Evolutionary conservation across 2,888 invertebrate genomes (phyloP), one percentile per base, ranked within the genome.

Genomic region (Drosophila nr. perissopoda): DNA sequence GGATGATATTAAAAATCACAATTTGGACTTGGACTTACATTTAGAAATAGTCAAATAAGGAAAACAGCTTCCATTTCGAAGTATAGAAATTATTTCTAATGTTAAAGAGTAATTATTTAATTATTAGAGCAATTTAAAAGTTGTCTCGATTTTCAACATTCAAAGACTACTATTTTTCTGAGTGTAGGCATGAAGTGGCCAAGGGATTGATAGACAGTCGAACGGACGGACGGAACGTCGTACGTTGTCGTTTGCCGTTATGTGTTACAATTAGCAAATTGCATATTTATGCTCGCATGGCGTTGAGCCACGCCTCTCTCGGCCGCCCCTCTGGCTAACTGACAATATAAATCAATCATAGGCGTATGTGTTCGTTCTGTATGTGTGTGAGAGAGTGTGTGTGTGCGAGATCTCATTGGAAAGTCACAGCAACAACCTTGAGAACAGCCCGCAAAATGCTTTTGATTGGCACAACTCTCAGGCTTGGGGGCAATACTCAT

Each of bases 181-280:
- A 56, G 56, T 56, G 56, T 38, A 72, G 65, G 61, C 69, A 64
- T 59, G 66, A 49, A 69, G 76, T 53, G 73, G 64, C 78, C 69
- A 82, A 86, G 79, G 87, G 87, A 83, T 61, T 69, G 78, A 63
- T 27, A n/a, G 52, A 56, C 57, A 2, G 59, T 21, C 42, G 5
- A 62, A 51, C 40, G 21, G 64, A 58, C 57, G 27, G 42, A 57
- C 45, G 7, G 57, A 68, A 40, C 52, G 59, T 51, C 36, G 63
- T 21, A 73, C 74, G 49, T 61, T 74, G 74, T 62, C 72, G 69
- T 77, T 78, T 70, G 79, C 79, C 87, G 84, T 84, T 84, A 84
- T 84, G 80, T 85, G 87, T 85, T 87, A 87, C 85, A 86, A 86
- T 86, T 86, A 86, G 87, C 85, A 86, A 86, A 86, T 87, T 86